Evolutionary conservation across 2,113 vertebrate species (phyloP), one percentile per base, ranked within the genome.

Genomic region (Pongo pygmaeus): DNA sequence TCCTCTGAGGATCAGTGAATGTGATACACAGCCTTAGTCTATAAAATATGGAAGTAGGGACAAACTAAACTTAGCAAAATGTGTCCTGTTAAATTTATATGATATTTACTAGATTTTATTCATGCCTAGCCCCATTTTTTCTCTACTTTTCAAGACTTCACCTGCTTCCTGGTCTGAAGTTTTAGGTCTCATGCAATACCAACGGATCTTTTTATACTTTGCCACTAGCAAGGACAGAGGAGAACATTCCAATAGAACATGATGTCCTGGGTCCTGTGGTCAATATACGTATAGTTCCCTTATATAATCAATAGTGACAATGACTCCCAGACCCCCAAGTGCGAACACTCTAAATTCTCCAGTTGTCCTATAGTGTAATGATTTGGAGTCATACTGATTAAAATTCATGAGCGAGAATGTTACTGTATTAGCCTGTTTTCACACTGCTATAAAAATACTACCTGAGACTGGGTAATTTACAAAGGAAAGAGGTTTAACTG

Each of bases 1-100:
- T 97, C 97, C 94, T 98, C 88, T 96, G 97, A 98, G 95, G 79
- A 97, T 97, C 97, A 97, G 89, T 97, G 97, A 98, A 97, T 97
- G 89, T 95, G 97, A 97, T 98, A 98, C 89, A 97, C 43, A 98
- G 96, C 84, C 94, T 97, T 84, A 96, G 67, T 98, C 97, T 97
- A 91, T 96, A 98, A 98, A 97, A 98, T 80, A 81, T 91, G 64
- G 89, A 95, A 95, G 91, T 35, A 93, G 72, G 97, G 94, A 97
- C 93, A 96, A 97, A 98, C 86, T 95, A 97, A 98, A 97, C 94
- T 97, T 97, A 98, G 77, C 80, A 88, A 97, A 93, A 70, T 97
- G 81, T 93, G 96, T 90, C 61, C 87, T 96, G 27, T 94, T 96
- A 97, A 98, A 97, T 77, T 88, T 95, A 89, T 43, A 94, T 87